phyloP scores from a whole-genome alignment of 2,888 invertebrate species.

The Ennomos quercinarius region DNA sequence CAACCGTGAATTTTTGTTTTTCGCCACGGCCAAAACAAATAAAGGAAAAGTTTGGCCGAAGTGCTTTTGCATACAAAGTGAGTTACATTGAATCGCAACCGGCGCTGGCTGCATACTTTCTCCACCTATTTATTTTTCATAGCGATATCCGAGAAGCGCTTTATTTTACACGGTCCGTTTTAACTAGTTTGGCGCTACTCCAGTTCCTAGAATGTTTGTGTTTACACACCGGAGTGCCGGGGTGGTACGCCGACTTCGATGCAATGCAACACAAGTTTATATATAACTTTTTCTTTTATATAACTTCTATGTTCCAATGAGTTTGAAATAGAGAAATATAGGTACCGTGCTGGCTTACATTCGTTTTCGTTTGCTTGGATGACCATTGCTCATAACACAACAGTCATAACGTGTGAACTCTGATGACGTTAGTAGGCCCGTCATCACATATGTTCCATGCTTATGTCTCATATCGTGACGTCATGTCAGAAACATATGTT shows the following conservation, averaged over 20 bases:
- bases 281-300: constrained; percentile 39
- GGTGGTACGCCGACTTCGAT: constrained; percentile 14
- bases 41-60: constrained; percentile 18
- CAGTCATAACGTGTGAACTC: constrained; percentile 1
- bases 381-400: not conserved
- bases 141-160: constrained; percentile 24
- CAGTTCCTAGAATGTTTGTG: constrained; percentile 51
- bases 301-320: too few relatives aligned
- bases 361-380: constrained; percentile 5
- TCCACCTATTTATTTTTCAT: constrained; percentile 36
- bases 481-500: constrained; percentile 6
- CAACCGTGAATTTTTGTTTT: constrained; percentile 13
- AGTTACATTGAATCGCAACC: constrained; percentile 23
- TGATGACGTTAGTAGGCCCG: constrained; percentile 14
- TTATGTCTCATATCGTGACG: constrained; percentile 4
- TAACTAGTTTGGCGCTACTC: constrained; percentile 52
- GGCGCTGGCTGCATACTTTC: constrained; percentile 27
- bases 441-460: constrained; percentile 2
- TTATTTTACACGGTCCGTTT: constrained; percentile 45
- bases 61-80: constrained; percentile 27
- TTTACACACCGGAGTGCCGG: constrained; percentile 53
- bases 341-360: constrained; percentile 10
- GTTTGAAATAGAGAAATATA: too few relatives aligned
- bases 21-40: constrained; percentile 19
- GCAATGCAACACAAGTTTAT: constrained; percentile 31